Evolutionary conservation across 2,797 vertebrate species (phyloP), one percentile per base, ranked within the genome.

Genomic region (Sarcoramphus papa): DNA sequence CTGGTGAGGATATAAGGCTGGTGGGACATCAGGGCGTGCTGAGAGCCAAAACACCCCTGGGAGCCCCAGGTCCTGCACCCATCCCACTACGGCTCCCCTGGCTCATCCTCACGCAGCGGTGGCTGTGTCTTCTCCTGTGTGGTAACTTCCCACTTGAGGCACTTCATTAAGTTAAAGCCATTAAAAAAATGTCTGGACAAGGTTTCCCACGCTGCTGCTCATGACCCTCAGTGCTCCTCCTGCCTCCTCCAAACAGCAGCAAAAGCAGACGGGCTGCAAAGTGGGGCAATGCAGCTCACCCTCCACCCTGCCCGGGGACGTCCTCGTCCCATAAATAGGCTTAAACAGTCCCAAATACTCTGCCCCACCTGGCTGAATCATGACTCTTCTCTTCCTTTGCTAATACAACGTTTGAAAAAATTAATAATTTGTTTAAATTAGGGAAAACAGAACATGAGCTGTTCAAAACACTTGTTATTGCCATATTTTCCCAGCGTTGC

Each of bases 101-200:
- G 43, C 21, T 65, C 5, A 5, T 77, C 41, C 51, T 82, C 27
- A 4, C 0, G 0, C 14, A 23, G 35, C 2, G 1, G n/a, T 31
- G 78, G 23, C 67, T 60, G 40, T 13, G 8, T 35, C 70, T 67
- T 40, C 35, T 89, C 30, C 51, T 59, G 0, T 31, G 70, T 10
- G 10, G 22, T 25, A 33, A 24, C 5, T 85, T 69, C 72, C 37
- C 53, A 18, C 35, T 50, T 51, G 45, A 60, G 24, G 56, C 50
- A 16, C 43, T 74, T 57, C 4, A 64, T 83, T 51, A 18, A 50
- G 24, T 69, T 51, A 69, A 92, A 91, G 41, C 56, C 16, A 14
- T 41, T 33, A 7, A 73, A 43, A 47, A 47, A 28, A 14, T 5
- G 7, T 40, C 43, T 72, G 41, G 48, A n/a, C 9, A 48, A 59